Percentiles rank a stretch among this genome's conserved stretches.
Conservation (phyloP, 2,888 invertebrate genomes). For the Oxycera nigricornis region DNA sequence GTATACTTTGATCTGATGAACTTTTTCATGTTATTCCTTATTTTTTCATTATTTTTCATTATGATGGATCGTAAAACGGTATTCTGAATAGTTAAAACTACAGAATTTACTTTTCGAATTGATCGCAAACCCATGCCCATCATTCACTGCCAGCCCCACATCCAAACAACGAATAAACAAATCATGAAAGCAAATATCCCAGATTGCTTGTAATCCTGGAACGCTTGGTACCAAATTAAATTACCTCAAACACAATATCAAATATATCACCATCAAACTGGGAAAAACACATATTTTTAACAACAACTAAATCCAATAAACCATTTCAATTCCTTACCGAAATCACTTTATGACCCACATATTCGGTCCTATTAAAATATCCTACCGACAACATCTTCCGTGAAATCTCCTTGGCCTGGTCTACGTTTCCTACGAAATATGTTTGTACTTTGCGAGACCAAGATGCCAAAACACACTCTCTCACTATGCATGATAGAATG, state of each 20-base stretch:
- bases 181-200: background rate
- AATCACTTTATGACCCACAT: slow-evolving; percentile 15
- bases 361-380: slow-evolving; percentile 3
- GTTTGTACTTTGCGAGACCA: too few species aligned
- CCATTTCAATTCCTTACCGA: background rate
- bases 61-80: too few species aligned
- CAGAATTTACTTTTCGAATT: too few species aligned
- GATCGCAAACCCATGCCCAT: too few species aligned
- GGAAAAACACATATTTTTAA: slow-evolving; percentile 1
- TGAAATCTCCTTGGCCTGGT: slow-evolving; percentile 5
- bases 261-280: background rate
- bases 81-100: too few species aligned
- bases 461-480: too few species aligned
- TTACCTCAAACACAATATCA: background rate
- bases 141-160: too few species aligned
- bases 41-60: too few species aligned
- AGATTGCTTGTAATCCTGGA: background rate
- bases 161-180: background rate
- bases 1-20: too few species aligned
- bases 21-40: too few species aligned
- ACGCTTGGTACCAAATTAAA: too few species aligned
- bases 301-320: background rate
- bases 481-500: too few species aligned
- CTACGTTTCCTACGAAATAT: background rate
- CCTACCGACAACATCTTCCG: slow-evolving; percentile 4